Evolutionary conservation across 2,888 invertebrate species (phyloP), one percentile per base, ranked within the genome.

Genomic region (Pardosa pseudoannulata): DNA sequence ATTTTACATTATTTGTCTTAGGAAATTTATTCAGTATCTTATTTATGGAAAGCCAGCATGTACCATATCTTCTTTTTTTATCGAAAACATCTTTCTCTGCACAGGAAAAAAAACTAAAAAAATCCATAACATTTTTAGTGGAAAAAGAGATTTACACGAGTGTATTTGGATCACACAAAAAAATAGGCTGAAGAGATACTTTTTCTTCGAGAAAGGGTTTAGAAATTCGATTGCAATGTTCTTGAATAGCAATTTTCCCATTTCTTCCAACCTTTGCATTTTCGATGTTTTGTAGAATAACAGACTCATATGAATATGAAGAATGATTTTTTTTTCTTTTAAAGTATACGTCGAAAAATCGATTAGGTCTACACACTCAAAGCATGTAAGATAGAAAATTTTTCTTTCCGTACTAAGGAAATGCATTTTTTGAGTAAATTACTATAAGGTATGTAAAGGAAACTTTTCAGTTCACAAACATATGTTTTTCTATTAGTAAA

Each of bases 201-300:
- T 56, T 56, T 56, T 56, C 3, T 36, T n/a, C 41, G 2, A 46
- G 2, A 56, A 56, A 23, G 5, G 46, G 23, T 56, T 56, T 56
- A 19, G 56, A 56, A 56, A 56, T 56, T 56, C 56, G 56, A 56
- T 56, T 56, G 23, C 23, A 3, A 5, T 5, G 56, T 19, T 56
- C 23, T 56, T 56, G 56, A 56, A 56, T 56, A 56, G 56, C 56
- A 56, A 23, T 56, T 56, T 56, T 23, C 41, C 16, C 16, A 16
- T 56, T 56, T 56, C 11, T 56, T 23, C 16, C 13, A 16, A 13
- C 46, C 9, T 16, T 46, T 16, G 16, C 16, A 2, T 46, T 46
- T 46, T 46, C n/a, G n/a, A 46, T 46, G 46, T 46, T 16, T 46
- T 2, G 19, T 23, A 16, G 16, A 23, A 56, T 16, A 46, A 16